Conservation (phyloP, 2,888 invertebrate species). For the Campaea margaritaria region DNA sequence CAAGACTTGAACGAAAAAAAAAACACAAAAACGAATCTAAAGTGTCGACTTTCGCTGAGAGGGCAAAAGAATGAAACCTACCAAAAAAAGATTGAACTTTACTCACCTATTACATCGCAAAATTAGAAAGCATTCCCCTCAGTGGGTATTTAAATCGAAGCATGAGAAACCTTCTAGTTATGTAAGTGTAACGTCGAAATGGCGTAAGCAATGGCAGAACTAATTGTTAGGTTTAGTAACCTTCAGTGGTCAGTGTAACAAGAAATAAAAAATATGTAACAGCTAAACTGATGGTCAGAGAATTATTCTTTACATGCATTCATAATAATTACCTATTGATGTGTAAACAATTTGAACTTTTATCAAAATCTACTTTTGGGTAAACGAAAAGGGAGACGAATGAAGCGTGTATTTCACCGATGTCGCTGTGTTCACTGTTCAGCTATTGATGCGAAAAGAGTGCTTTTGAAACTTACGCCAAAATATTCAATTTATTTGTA, state of each 20-base stretch:
- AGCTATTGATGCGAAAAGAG: neutral
- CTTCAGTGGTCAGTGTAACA: conserved; percentile 15
- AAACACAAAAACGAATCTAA: no score
- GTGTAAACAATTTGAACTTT: no score
- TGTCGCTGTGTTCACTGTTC: no score
- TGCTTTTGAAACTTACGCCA: neutral
- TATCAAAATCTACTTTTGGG: no score
- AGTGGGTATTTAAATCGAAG: conserved; percentile 35
- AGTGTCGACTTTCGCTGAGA: no score
- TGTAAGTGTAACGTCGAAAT: conserved; percentile 56
- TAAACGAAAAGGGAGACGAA: no score
- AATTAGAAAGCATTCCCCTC: conserved; percentile 39
- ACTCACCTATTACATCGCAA: conserved; percentile 33
- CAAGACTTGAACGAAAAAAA: neutral
- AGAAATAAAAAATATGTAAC: conserved; percentile 9
- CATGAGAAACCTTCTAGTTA: conserved; percentile 44
- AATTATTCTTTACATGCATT: no score
- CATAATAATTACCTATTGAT: no score
- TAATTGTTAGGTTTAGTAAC: conserved; percentile 52
- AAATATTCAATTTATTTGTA: no score
- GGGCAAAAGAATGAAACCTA: conserved; percentile 7
- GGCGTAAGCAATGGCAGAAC: conserved; percentile 57
- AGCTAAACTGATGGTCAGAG: no score
- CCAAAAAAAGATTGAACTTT: conserved; percentile 28
- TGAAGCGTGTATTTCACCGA: no score